A percentile compares a stretch with the other conserved stretches of the same genome.
These are phyloP conservation scores for Tetragonula clypearis DNA, from an alignment of 1,140 invertebrate species.

Conservation along the genomic window DNA sequence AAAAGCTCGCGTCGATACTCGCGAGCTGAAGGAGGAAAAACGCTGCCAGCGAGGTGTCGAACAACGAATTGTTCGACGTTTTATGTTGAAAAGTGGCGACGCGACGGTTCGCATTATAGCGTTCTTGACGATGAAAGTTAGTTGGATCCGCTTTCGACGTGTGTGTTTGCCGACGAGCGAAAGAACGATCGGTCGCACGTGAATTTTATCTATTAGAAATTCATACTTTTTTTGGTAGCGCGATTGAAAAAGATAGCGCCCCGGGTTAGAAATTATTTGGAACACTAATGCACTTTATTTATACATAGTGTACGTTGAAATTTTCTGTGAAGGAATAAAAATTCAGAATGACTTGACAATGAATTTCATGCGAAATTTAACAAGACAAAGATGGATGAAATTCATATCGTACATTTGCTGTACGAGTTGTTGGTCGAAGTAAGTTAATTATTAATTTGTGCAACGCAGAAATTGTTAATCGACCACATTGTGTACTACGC, in stretches of 20 bases:
- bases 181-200: background rate
- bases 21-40: background rate
- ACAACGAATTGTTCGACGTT: background rate
- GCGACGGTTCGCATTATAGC: background rate
- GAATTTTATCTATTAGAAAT: too few species aligned
- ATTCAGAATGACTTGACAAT: too few species aligned
- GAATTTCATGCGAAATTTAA: too few species aligned
- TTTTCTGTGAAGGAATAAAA: too few species aligned
- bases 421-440: background rate
- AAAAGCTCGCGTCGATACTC: constrained; percentile 10
- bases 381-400: background rate
- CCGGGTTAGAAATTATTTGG: too few species aligned
- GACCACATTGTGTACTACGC: background rate
- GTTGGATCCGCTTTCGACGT: background rate
- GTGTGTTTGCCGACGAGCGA: background rate
- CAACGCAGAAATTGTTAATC: background rate
- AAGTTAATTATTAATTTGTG: background rate
- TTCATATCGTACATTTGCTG: too few species aligned
- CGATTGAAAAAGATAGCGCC: too few species aligned
- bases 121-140: background rate
- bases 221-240: too few species aligned
- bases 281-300: too few species aligned
- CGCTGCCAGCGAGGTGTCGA: background rate
- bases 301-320: too few species aligned
- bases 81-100: background rate